Evolutionary conservation across 2,888 invertebrate genomes (phyloP), one percentile per base, ranked within the genome.

Genomic region (Xylota segnis): DNA sequence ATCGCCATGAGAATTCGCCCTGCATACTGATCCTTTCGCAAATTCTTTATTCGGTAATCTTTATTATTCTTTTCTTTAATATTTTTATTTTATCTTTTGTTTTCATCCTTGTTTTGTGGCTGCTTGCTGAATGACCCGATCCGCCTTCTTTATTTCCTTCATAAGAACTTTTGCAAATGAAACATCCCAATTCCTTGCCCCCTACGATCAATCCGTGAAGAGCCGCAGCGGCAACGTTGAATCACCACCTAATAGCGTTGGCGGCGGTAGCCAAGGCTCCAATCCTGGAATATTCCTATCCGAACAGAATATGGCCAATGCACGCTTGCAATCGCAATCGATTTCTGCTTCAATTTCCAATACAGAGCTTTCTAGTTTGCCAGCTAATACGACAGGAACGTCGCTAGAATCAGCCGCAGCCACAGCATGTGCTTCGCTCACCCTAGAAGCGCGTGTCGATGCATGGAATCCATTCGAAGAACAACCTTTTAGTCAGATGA

Each of bases 391-490:
- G 65, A 83, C 65, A 18, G 82, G 65, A 52, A 78, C 78, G 56
- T 63, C 81, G 43, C 70, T 66, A 65, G 92, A 91, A 58, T 87
- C 89, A 6, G 87, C 78, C 52, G 83, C 83, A 37, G 76, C 79
- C 59, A 84, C 87, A 50, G 63, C 78, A 10, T 65, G 70, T 34
- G 78, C 82, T 61, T 83, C 87, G 56, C 77, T 82, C n/a, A 82
- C 88, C 3, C 76, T 91, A 72, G 91, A 90, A n/a, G 90, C 90
- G 37, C 90, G 91, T 18, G 90, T 92, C 27, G 95, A 96, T 90
- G 95, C 96, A 88, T 97, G 97, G 97, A 97, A 97, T 93, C 97
- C 97, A 1, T 97, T 97, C 90, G 96, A 96, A 90, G 96, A 96
- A 89, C 94, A 94, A 68, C 95, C 95, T 29, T 96, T 96, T 90